Evolutionary conservation across 2,113 vertebrate genomes (phyloP).

Genomic region (Serinus canaria): DNA sequence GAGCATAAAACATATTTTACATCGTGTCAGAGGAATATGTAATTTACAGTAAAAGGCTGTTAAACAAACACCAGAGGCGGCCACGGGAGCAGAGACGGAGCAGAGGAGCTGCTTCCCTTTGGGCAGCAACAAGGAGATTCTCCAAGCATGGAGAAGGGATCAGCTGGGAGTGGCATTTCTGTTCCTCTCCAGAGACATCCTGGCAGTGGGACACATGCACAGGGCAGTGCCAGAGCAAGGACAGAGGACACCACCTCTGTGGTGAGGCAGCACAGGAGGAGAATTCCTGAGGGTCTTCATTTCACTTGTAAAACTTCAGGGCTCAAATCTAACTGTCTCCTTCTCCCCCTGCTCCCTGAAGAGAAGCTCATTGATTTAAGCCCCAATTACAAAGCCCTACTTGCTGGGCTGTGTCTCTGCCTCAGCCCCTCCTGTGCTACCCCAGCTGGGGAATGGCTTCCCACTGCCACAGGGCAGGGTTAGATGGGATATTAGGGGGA

Average conservation of each 20-base stretch:
- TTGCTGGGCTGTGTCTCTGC: accelerated
- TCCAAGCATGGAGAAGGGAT: neutral
- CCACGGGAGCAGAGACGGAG: accelerated
- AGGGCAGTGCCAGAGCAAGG: neutral
- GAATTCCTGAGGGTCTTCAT: neutral
- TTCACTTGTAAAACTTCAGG: neutral
- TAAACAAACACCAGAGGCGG: neutral
- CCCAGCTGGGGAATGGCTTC: neutral
- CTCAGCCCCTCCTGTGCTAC: neutral
- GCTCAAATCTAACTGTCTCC: too few relatives aligned
- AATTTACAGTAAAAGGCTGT: neutral
- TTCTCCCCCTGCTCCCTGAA: too few relatives aligned
- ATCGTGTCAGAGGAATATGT: neutral
- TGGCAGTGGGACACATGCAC: accelerated
- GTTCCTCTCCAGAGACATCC: neutral
- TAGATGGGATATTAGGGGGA: neutral
- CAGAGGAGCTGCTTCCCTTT: neutral
- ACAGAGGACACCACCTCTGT: neutral
- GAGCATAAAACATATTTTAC: conserved; percentile 39
- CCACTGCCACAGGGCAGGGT: neutral
- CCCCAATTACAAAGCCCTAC: too few relatives aligned
- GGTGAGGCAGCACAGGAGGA: neutral
- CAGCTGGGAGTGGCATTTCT: neutral
- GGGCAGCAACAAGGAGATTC: neutral
- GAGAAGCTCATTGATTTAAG: too few relatives aligned